Base-by-base conservation (phyloP, 2,888 invertebrate genomes). In the Pseudococcus longispinus region DNA sequence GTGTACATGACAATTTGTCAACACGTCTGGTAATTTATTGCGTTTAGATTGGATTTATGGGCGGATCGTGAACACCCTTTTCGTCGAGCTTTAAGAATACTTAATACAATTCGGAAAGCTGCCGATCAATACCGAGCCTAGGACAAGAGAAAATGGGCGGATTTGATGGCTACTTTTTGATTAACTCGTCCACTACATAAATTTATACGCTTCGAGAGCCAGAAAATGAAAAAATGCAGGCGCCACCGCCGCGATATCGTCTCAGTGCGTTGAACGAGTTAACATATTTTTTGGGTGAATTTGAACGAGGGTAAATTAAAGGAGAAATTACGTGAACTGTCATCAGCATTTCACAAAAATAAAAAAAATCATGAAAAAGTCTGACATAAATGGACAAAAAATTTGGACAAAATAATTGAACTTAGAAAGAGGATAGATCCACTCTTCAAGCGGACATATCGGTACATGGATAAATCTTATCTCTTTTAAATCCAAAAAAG, bases 31-130 rank as follows among this genome's bases (percentile, higher is more conserved):
- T 74, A 74, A 74, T 74, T 74, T 74, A 74, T 74, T 74, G 74
- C 74, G 74, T 74, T 74, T 74, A 74, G 74, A 74, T 74, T 74
- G 74, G 74, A 74, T 74, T 74, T 37, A 74, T 74, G 74, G 74
- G 74, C 74, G 74, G 74, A 74, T 74, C 74, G 74, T 74, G 74
- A 74, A 74, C 74, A 74, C 74, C 74, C 74, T 74, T 74, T 74
- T 74, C 37, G 74, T 32, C 74, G 74, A 74, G 74, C 74, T 74
- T 74, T 74, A 65, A 74, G 74, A 74, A 74, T 74, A 74, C 74
- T 74, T 74, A n/a, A 74, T 74, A 74, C 51, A n/a, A 15, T 74
- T 37, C n/a, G 74, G 74, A 74, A 74, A 74, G 74, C 74, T 74
- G 74, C 26, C 74, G 74, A 74, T 74, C 74, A 74, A 74, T 74